Conservation (phyloP, 2,113 vertebrate genomes). For the Mastomys coucha region DNA sequence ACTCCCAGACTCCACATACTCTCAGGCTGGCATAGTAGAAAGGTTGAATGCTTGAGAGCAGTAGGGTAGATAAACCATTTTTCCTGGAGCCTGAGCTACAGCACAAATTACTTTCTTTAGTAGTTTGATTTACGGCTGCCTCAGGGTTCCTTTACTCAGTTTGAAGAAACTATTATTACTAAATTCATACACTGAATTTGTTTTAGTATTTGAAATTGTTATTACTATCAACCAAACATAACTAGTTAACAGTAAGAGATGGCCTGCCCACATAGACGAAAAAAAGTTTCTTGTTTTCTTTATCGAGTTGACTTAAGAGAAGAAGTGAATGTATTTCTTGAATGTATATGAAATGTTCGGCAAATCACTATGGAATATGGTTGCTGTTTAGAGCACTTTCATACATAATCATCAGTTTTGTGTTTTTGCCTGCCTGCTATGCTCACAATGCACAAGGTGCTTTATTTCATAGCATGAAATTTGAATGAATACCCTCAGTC, state of each 20-base stretch:
- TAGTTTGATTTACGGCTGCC: background rate
- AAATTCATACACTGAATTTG: background rate
- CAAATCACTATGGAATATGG: background rate
- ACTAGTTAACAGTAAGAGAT: background rate
- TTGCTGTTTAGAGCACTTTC: background rate
- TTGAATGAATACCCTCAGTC: background rate
- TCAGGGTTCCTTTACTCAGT: background rate
- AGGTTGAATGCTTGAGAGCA: background rate
- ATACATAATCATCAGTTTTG: background rate
- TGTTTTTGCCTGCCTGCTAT: constrained; percentile 3
- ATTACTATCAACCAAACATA: background rate
- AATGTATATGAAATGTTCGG: background rate
- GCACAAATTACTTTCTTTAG: background rate
- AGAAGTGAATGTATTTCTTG: background rate
- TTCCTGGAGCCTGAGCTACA: background rate
- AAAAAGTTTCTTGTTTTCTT: background rate
- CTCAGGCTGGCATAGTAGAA: background rate
- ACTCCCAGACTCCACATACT: background rate
- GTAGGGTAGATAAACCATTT: background rate
- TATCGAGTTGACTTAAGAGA: background rate
- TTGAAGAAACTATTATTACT: background rate
- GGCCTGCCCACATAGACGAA: background rate
- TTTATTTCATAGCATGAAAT: constrained; percentile 57
- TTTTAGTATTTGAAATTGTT: constrained; percentile 31
- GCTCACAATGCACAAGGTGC: background rate